Conservation (phyloP, 2,888 invertebrate genomes). For the Dryadula phaetusa region DNA sequence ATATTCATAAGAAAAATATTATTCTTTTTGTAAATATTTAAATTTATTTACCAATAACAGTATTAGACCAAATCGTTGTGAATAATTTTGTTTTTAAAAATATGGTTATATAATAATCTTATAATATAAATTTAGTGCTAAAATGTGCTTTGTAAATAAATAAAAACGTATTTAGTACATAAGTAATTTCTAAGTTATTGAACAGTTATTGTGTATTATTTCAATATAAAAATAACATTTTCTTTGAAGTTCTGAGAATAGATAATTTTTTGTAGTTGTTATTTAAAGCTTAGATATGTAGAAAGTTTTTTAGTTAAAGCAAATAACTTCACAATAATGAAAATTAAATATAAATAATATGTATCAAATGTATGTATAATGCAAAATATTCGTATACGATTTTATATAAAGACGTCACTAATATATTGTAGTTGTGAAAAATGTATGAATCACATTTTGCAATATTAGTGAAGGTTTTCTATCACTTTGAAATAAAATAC, state of each 20-base stretch:
- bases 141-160: conserved; percentile 33
- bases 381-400: conserved; percentile 4
- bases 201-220: background rate
- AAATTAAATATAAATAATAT: background rate
- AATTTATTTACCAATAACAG: conserved; percentile 59
- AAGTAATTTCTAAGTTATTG: background rate
- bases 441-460: too few species aligned
- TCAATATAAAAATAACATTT: background rate
- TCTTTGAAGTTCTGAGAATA: background rate
- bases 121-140: background rate
- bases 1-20: background rate
- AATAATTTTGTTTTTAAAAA: conserved; percentile 55
- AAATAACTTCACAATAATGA: background rate
- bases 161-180: background rate
- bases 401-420: background rate
- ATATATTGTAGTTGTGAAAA: too few species aligned
- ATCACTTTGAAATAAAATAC: too few species aligned
- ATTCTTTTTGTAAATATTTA: conserved; percentile 35
- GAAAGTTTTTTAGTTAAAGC: too few species aligned
- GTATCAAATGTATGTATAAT: background rate
- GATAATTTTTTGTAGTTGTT: background rate
- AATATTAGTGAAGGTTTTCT: too few species aligned
- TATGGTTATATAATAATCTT: conserved; percentile 15
- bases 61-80: conserved; percentile 75
- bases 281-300: background rate